phyloP scores from a whole-genome alignment of 2,888 invertebrate genomes.

The Polymixis lichenea region DNA sequence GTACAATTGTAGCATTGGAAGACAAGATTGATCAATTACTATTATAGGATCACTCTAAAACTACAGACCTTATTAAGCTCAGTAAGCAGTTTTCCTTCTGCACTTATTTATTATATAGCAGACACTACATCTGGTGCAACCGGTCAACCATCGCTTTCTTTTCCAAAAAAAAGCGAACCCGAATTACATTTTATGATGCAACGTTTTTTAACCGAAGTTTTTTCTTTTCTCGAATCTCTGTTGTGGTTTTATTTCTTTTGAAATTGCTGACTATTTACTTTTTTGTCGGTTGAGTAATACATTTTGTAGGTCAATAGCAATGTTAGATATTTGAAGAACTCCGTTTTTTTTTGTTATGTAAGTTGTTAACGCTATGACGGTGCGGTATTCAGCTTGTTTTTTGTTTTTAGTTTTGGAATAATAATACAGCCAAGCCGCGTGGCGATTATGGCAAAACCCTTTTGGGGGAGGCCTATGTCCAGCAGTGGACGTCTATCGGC shows the following conservation, averaged over 20 bases:
- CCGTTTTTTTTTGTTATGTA: slow-evolving; percentile 45
- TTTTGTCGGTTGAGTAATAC: slow-evolving; percentile 67
- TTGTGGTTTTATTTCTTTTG: slow-evolving; percentile 62
- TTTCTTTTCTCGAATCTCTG: slow-evolving; percentile 46
- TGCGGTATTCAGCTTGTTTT: not conserved
- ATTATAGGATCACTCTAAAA: not conserved
- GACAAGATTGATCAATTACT: not conserved
- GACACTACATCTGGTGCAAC: slow-evolving; percentile 48
- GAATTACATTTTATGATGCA: slow-evolving; percentile 71
- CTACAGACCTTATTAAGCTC: not conserved
- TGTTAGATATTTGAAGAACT: slow-evolving; percentile 39
- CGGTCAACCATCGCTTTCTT: slow-evolving; percentile 64
- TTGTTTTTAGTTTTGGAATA: slow-evolving; percentile 3
- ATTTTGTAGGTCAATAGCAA: slow-evolving; percentile 76
- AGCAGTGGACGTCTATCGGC: too few relatives aligned
- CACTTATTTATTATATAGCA: not conserved
- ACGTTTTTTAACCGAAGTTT: slow-evolving; percentile 60
- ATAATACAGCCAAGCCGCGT: too few relatives aligned
- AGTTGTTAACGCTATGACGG: slow-evolving; percentile 19
- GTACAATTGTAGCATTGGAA: not conserved
- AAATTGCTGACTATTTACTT: slow-evolving; percentile 53
- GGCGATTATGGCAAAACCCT: too few relatives aligned
- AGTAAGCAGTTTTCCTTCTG: slow-evolving; percentile 30
- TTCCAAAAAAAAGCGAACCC: slow-evolving; percentile 60
- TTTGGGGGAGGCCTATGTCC: too few relatives aligned